Evolutionary conservation across 1,140 invertebrate species (phyloP), one percentile per base, ranked within the genome.

Genomic region (Liolophura sinensis): DNA sequence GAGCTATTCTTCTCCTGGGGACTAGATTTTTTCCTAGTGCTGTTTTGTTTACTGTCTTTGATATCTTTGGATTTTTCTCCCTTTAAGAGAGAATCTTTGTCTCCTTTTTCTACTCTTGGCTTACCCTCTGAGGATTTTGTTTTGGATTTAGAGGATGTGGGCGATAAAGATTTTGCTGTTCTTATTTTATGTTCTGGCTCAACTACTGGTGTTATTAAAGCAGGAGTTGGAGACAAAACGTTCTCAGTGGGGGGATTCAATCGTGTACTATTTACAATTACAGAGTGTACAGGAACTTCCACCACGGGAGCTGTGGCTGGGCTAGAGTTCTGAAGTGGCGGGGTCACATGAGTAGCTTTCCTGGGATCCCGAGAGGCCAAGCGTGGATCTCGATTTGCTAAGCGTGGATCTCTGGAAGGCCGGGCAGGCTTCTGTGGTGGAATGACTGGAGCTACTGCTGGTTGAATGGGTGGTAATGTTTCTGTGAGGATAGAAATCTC

Each of bases 301-400:
- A 40, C 31, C 31, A 40, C 31, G 3, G 31, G 31, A 9, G 31
- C 3, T 40, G 31, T 3, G 31, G 31, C 31, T 5, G 31, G 31
- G 31, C 31, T 40, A 9, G 31, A 40, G 9, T 40, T 40, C 31
- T 40, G 31, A 40, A 40, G 3, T 40, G 31, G 31, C 31, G 31
- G 31, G 3, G 31, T 40, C 31, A 3, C 31, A 5, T 40, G 31
- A 3, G 31, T 9, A 40, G 31, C 31, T 40, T 27, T 63, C n/a
- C 54, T 20, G 3, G 46, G 62, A n/a, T 61, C 60, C 7, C 60
- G 18, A 47, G 40, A 48, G 16, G 64, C 48, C 1, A 71, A 58
- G 49, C 74, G 60, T 22, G 76, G 72, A 63, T 74, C 74, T 55
- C 71, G 61, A 6, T 57, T 55, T 25, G 64, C 31, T 11, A 69